These are phyloP conservation scores for Clamator glandarius DNA, from an alignment of 2,797 vertebrate genomes.

Conservation along the genomic window DNA sequence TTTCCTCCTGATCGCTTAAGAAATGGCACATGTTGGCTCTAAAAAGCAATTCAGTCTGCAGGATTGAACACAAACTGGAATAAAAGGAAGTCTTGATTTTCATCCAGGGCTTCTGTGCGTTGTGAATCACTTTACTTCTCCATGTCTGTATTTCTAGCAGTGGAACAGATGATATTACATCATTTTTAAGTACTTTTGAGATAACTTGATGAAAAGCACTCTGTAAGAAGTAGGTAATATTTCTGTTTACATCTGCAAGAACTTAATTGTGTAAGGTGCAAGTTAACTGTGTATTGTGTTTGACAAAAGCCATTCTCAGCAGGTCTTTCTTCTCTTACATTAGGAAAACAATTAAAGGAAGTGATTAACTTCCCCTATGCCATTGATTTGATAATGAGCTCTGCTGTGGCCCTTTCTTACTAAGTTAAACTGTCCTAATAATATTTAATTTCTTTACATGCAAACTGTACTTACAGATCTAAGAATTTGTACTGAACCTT, in stretches of 20 bases:
- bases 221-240: not conserved
- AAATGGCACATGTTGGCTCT: not conserved
- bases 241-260: not conserved
- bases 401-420: not conserved
- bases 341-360: not conserved
- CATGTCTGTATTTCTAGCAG: not conserved
- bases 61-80: not conserved
- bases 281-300: not conserved
- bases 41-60: not conserved
- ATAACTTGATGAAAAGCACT: not conserved
- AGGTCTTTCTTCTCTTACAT: not conserved
- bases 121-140: constrained; percentile 4
- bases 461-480: fast-evolving
- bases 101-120: not conserved
- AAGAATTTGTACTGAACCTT: not conserved
- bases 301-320: not conserved
- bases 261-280: not conserved
- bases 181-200: not conserved
- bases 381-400: not conserved
- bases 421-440: not conserved
- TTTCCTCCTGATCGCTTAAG: constrained; percentile 3
- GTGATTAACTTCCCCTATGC: not conserved
- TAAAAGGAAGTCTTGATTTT: constrained; percentile 4
- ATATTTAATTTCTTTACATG: not conserved
- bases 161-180: not conserved